phyloP scores from a whole-genome alignment of 2,888 invertebrate species.

The Mesorhabditis belari region DNA sequence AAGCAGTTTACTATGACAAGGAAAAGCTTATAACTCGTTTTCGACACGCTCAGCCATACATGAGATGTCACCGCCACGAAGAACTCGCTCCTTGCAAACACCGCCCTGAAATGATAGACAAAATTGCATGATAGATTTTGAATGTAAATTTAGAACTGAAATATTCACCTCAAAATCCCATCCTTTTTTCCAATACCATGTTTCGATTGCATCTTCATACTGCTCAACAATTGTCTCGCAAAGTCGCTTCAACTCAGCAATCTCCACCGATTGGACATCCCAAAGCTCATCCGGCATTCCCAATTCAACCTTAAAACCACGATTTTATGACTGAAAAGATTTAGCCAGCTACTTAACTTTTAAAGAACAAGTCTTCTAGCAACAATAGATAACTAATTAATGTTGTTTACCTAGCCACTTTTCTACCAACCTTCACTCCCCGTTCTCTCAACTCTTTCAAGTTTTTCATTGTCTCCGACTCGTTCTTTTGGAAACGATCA shows the following conservation, averaged over 20 bases:
- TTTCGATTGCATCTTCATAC: background rate
- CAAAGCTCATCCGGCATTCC: background rate
- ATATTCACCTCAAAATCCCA: background rate
- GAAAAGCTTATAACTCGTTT: too few relatives aligned
- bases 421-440: background rate
- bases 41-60: background rate
- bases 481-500: background rate
- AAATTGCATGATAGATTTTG: background rate
- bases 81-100: background rate
- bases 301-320: background rate
- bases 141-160: too few relatives aligned
- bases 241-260: background rate
- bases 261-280: background rate
- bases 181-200: background rate
- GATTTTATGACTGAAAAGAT: background rate
- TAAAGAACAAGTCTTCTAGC: too few relatives aligned
- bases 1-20: too few relatives aligned
- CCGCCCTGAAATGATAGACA: background rate
- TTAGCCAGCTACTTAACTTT: too few relatives aligned
- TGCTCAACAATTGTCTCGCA: background rate
- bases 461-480: background rate
- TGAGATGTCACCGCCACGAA: background rate
- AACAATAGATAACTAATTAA: too few relatives aligned
- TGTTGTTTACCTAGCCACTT: too few relatives aligned
- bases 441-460: background rate